Percentiles rank a stretch among this genome's conserved stretches.
Evolutionary conservation across 2,797 vertebrate species (phyloP).

Genomic region (Coracias cyanogaster): DNA sequence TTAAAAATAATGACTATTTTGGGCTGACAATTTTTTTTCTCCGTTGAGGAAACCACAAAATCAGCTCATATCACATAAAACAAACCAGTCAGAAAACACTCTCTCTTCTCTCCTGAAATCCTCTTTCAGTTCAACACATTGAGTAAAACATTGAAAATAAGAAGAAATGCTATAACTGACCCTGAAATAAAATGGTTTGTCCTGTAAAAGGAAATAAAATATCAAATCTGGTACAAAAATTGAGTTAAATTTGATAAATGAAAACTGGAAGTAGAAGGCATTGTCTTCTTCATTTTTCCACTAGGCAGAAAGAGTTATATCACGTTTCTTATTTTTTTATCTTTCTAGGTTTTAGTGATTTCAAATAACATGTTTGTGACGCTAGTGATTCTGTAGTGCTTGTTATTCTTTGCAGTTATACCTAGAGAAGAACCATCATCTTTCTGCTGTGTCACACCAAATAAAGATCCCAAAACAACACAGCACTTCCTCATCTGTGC

Average conservation of each 20-base stretch:
- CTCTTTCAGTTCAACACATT: neutral
- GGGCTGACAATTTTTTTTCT: neutral
- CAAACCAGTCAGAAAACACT: neutral
- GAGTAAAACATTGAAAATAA: neutral
- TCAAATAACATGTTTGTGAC: neutral
- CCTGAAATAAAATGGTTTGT: neutral
- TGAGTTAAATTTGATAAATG: neutral
- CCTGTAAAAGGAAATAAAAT: neutral
- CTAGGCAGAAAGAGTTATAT: neutral
- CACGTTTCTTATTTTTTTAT: neutral
- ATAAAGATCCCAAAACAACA: neutral
- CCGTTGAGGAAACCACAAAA: neutral
- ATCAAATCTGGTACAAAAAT: neutral
- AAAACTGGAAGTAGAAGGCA: neutral
- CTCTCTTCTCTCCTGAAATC: neutral
- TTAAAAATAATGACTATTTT: neutral
- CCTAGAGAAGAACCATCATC: neutral
- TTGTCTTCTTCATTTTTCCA: neutral
- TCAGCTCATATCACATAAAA: neutral
- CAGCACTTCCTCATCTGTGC: fast-evolving
- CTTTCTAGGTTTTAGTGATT: neutral
- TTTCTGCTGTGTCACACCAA: neutral
- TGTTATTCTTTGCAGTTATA: neutral
- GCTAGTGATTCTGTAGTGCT: neutral
- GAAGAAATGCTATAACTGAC: neutral